Percentiles rank a stretch among this genome's conserved stretches.
Conservation (phyloP, 2,888 invertebrate species). For the Phorcus lineatus region DNA sequence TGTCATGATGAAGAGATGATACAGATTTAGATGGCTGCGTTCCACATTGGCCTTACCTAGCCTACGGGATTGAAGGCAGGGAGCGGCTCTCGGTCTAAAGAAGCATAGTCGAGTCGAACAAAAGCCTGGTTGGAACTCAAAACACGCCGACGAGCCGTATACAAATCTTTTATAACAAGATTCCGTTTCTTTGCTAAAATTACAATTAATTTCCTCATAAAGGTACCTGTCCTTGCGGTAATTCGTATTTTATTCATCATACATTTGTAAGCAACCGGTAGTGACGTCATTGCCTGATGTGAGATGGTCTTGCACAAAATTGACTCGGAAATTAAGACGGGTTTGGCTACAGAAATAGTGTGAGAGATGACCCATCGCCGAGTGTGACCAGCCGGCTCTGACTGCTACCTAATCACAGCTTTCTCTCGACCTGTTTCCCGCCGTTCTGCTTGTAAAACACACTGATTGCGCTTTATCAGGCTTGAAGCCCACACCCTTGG, state of each 20-base stretch:
- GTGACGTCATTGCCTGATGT: not conserved
- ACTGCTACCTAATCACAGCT: not conserved
- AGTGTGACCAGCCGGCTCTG: not conserved
- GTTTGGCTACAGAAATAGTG: not conserved
- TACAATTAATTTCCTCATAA: slow-evolving; percentile 8
- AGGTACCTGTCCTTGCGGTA: not conserved
- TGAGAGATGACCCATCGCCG: not conserved
- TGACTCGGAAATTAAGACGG: slow-evolving; percentile 13
- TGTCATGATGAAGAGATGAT: too few relatives aligned
- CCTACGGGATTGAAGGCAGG: too few relatives aligned
- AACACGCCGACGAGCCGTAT: too few relatives aligned
- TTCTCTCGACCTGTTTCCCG: not conserved
- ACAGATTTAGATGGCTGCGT: too few relatives aligned
- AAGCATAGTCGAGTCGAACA: too few relatives aligned
- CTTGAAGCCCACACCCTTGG: not conserved
- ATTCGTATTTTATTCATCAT: slow-evolving; percentile 13
- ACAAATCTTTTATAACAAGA: too few relatives aligned
- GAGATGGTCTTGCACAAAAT: slow-evolving; percentile 10
- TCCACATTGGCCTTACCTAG: too few relatives aligned
- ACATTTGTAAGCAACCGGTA: not conserved
- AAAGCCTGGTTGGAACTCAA: too few relatives aligned
- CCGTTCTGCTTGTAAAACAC: slow-evolving; percentile 1
- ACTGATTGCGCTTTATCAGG: not conserved
- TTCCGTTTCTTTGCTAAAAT: not conserved
- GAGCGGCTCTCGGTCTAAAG: too few relatives aligned